A percentile compares a stretch with the other conserved stretches of the same genome.
Evolutionary conservation across 2,113 vertebrate species (phyloP).

Genomic region (Siniperca knerii): DNA sequence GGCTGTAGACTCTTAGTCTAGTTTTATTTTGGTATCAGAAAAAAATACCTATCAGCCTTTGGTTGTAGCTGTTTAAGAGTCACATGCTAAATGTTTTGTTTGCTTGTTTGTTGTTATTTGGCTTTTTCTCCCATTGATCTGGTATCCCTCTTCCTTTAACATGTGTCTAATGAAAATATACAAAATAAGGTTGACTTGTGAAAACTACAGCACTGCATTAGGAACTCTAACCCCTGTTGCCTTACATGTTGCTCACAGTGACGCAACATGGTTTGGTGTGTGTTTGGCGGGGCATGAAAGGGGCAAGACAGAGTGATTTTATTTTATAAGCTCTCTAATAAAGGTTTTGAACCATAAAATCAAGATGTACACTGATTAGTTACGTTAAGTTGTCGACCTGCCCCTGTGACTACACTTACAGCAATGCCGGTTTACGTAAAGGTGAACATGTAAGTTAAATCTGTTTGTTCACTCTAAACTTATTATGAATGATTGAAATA

Average conservation of each 20-base stretch:
- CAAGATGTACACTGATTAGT: slow-evolving; percentile 38
- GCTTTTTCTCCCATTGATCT: background rate
- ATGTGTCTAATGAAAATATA: background rate
- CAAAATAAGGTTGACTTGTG: slow-evolving; percentile 1
- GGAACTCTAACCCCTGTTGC: slow-evolving; percentile 6
- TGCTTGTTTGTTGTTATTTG: background rate
- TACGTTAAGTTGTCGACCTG: background rate
- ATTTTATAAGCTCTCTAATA: slow-evolving; percentile 34
- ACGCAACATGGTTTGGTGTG: slow-evolving; percentile 1
- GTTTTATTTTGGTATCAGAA: background rate
- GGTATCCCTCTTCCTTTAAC: background rate
- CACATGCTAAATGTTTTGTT: background rate
- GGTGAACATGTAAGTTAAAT: background rate
- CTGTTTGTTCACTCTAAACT: background rate
- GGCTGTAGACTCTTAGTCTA: background rate
- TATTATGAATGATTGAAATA: background rate
- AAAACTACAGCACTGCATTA: slow-evolving; percentile 16
- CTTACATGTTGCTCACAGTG: slow-evolving; percentile 11
- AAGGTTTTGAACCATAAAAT: slow-evolving; percentile 52
- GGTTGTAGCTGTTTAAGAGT: background rate
- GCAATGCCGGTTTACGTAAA: background rate
- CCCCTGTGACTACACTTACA: slow-evolving; percentile 31
- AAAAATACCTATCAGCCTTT: background rate
- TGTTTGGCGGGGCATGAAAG: background rate
- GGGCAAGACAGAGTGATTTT: slow-evolving; percentile 24